phyloP scores from a whole-genome alignment of 2,888 invertebrate genomes.

The Alloscopus bannaensis region DNA sequence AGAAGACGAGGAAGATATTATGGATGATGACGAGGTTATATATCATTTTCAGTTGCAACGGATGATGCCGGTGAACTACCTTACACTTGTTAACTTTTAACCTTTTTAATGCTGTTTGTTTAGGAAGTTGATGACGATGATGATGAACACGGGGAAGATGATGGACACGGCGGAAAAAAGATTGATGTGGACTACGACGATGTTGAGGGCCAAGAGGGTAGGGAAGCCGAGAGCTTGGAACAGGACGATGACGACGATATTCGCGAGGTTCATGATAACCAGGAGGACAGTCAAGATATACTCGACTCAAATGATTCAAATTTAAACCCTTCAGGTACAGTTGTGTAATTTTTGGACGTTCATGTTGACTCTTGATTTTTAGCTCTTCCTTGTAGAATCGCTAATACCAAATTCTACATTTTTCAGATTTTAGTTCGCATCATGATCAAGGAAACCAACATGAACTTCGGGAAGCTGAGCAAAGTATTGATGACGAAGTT shows the following conservation, averaged over 20 bases:
- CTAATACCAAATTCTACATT: too few relatives aligned
- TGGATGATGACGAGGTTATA: slow-evolving; percentile 37
- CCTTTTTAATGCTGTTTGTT: slow-evolving; percentile 76
- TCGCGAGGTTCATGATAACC: slow-evolving; percentile 74
- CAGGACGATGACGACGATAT: slow-evolving; percentile 75
- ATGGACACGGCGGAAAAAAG: slow-evolving; percentile 80
- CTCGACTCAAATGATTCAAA: slow-evolving; percentile 77
- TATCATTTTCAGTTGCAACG: neutral
- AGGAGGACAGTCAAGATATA: slow-evolving; percentile 78
- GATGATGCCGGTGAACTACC: neutral
- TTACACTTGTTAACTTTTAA: neutral
- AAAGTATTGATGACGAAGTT: slow-evolving; percentile 71
- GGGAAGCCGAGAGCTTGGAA: slow-evolving; percentile 60
- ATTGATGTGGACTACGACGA: slow-evolving; percentile 75
- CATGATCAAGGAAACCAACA: slow-evolving; percentile 47
- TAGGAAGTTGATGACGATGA: slow-evolving; percentile 80
- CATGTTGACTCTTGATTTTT: neutral
- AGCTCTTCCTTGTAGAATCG: too few relatives aligned
- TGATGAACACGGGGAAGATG: slow-evolving; percentile 76
- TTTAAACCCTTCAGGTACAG: slow-evolving; percentile 46
- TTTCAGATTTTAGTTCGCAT: slow-evolving; percentile 38
- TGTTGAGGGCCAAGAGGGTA: slow-evolving; percentile 53
- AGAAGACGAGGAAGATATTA: slow-evolving; percentile 63
- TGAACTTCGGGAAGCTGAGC: slow-evolving; percentile 50
- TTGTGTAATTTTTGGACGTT: neutral